Percentiles rank a stretch among this genome's conserved stretches.
Conservation (phyloP, 1,140 invertebrate species). For the Drosophila virilis region DNA sequence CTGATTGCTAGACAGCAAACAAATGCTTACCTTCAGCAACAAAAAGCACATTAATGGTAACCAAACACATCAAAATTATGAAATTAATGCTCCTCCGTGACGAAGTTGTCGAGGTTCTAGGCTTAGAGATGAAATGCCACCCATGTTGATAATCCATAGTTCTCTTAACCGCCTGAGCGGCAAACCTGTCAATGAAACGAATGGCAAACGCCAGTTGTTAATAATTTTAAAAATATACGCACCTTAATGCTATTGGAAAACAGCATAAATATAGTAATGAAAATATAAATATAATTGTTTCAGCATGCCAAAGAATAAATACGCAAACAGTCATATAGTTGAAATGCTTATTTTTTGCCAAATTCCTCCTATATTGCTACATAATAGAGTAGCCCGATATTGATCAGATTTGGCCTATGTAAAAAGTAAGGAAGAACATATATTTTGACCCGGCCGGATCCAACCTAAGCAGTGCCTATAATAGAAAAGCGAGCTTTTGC, state of each 20-base stretch:
- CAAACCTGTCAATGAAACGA: constrained; percentile 47
- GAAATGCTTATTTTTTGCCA: too few species aligned
- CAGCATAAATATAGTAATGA: not conserved
- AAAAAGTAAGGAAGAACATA: too few species aligned
- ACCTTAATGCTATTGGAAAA: not conserved
- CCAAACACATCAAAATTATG: constrained; percentile 21
- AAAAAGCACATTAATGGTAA: constrained; percentile 21
- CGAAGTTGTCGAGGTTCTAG: constrained; percentile 23
- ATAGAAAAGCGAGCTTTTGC: too few species aligned
- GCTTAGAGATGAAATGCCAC: constrained; percentile 10
- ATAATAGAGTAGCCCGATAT: too few species aligned
- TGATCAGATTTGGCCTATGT: too few species aligned
- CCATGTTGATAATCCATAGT: constrained; percentile 61
- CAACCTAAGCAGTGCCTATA: too few species aligned
- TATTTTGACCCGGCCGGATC: too few species aligned
- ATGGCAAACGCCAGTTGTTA: constrained; percentile 42
- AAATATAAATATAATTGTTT: too few species aligned
- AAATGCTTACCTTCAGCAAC: constrained; percentile 47
- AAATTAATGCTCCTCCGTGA: constrained; percentile 25
- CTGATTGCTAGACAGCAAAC: too few species aligned
- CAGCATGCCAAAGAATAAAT: too few species aligned
- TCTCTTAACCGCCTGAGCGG: constrained; percentile 65
- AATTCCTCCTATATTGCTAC: too few species aligned
- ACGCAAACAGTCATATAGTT: too few species aligned
- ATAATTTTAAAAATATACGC: not conserved